Evolutionary conservation across 2,888 invertebrate species (phyloP), one percentile per base, ranked within the genome.

Genomic region (Camponotus fellah): DNA sequence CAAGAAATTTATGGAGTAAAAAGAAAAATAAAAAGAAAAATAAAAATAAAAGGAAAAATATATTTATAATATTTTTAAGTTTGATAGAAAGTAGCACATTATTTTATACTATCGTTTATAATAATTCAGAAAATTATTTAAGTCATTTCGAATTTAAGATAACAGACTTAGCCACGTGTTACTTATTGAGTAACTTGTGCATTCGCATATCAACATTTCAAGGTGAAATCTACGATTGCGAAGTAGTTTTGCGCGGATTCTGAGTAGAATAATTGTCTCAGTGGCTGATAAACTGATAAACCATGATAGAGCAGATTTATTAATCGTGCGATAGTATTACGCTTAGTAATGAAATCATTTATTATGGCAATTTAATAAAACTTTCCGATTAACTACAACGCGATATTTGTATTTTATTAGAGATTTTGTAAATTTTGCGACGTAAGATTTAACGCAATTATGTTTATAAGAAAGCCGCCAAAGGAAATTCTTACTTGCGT

Each of bases 341-440:
- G 60, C 43, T 26, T n/a, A 69, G 68, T 76, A 76, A 88, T 88
- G 86, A 81, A 77, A 81, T 17, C 60, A 17, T 64, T 75, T 69
- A 80, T 37, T 64, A 34, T 53, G n/a, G 43, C 53, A 82, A 75
- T 84, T 75, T 40, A 12, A 60, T 40, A 79, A 85, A 85, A 65
- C 80, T 71, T n/a, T 2, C 4, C 10, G 56, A 76, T 74, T 74
- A 69, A 77, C 5, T 10, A 49, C 40, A 26, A 69, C 14, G 26
- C 12, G 10, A 17, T 76, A 68, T 83, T 32, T 69, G 17, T 17
- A 12, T 79, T 40, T 82, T 40, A n/a, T 17, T n/a, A 82, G 43
- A 2, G 64, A 79, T 43, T 64, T 49, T 8, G 32, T 26, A 10
- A 9, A 49, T 68, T 68, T 68, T 32, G 68, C 49, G 49, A 66